These are phyloP conservation scores for Garrulus glandarius DNA, from an alignment of 2,797 vertebrate species.

Conservation along the genomic window DNA sequence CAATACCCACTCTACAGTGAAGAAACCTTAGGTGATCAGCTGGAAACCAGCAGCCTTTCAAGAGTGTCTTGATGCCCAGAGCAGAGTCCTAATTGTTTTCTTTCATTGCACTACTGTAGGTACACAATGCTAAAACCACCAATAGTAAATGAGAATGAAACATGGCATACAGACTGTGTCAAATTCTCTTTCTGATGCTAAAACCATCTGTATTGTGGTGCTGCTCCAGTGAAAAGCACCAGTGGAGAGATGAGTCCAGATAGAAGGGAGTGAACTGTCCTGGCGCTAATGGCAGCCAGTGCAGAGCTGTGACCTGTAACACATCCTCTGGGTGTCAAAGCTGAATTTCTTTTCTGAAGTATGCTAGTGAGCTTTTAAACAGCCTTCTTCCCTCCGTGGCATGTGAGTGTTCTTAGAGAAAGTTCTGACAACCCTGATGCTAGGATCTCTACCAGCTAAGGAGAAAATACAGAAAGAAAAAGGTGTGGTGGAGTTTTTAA, in stretches of 20 bases:
- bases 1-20: not conserved
- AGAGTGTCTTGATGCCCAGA: not conserved
- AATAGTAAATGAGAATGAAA: not conserved
- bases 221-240: not conserved
- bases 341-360: not conserved
- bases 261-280: not conserved
- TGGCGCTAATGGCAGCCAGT: not conserved
- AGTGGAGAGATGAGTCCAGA: not conserved
- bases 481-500: not conserved
- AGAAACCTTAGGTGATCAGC: not conserved
- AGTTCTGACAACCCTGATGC: not conserved
- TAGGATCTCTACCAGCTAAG: not conserved
- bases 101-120: not conserved
- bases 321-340: not conserved
- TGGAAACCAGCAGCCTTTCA: not conserved
- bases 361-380: not conserved
- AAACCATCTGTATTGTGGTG: not conserved
- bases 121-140: not conserved
- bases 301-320: not conserved
- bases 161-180: fast-evolving
- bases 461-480: not conserved
- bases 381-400: not conserved
- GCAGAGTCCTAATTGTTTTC: not conserved
- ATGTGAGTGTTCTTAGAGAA: fast-evolving
- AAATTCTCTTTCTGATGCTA: not conserved